A percentile compares a stretch with the other conserved stretches of the same genome.
phyloP scores from a whole-genome alignment of 53 echinoderm and acorn worm genomes.

The Apostichopus leukothele region DNA sequence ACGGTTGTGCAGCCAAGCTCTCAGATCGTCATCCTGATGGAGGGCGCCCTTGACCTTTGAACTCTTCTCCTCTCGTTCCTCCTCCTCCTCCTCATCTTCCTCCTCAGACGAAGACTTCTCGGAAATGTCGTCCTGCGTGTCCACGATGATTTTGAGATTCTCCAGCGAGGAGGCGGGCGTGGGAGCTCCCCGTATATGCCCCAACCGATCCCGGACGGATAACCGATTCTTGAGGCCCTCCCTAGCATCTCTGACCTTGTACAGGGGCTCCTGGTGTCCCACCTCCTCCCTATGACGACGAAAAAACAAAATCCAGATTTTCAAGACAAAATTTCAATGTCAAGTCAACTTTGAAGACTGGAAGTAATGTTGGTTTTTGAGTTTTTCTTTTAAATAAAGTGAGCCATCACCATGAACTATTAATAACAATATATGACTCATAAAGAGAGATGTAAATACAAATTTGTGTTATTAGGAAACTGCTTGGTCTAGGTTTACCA shows the following conservation, averaged over 20 bases:
- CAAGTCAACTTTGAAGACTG: too few species aligned
- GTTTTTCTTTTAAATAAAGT: too few species aligned
- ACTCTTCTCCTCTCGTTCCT: conserved; percentile 49
- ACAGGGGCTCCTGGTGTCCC: background rate
- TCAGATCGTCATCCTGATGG: conserved; percentile 54
- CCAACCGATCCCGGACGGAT: conserved; percentile 40
- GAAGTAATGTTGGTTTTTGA: too few species aligned
- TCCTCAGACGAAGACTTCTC: conserved; percentile 39
- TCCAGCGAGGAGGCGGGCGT: conserved; percentile 73
- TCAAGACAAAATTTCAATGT: too few species aligned
- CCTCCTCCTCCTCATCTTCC: conserved; percentile 33
- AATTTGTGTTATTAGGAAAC: too few species aligned
- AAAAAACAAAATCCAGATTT: too few species aligned
- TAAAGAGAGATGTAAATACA: too few species aligned
- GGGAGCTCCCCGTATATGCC: conserved; percentile 36
- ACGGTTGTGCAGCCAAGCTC: conserved; percentile 60
- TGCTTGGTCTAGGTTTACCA: too few species aligned
- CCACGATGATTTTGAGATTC: conserved; percentile 85
- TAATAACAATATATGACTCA: too few species aligned
- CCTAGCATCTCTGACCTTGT: conserved; percentile 58
- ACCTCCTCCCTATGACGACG: conserved; percentile 43
- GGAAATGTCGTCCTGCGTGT: conserved; percentile 66
- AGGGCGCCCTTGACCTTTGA: conserved; percentile 16
- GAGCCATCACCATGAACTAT: too few species aligned
- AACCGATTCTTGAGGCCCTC: conserved; percentile 46